Percentiles rank a stretch among this genome's conserved stretches.
phyloP scores from a whole-genome alignment of 2,888 invertebrate genomes.

The Blastobasis lacticolella region DNA sequence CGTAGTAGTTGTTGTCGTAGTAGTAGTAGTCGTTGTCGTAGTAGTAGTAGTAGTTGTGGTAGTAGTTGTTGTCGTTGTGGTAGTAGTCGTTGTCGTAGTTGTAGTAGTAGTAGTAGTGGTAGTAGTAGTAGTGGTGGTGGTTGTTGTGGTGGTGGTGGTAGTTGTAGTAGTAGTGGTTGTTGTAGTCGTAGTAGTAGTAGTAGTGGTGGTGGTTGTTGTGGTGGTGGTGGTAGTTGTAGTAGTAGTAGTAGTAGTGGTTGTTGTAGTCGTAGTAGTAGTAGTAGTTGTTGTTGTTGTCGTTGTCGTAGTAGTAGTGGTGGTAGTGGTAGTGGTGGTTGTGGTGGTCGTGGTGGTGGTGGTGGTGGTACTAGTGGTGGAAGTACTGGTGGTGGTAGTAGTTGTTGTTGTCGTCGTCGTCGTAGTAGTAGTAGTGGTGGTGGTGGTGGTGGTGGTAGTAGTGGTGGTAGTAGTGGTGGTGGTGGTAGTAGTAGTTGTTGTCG shows the following conservation, averaged over 20 bases:
- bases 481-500: background rate
- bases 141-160: too few species aligned
- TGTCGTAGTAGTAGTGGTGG: conserved; percentile 1
- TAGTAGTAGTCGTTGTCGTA: too few species aligned
- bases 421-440: background rate
- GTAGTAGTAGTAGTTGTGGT: too few species aligned
- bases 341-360: conserved; percentile 24
- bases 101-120: too few species aligned
- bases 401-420: background rate
- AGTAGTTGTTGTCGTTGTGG: too few species aligned
- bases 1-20: too few species aligned
- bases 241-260: background rate
- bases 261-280: background rate
- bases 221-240: background rate
- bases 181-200: background rate
- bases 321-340: conserved; percentile 32
- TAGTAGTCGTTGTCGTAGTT: too few species aligned
- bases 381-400: background rate
- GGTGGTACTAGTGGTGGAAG: background rate
- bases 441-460: background rate
- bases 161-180: background rate
- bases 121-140: too few species aligned
- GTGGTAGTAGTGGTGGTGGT: background rate
- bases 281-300: background rate
- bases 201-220: background rate